Evolutionary conservation across 2,113 vertebrate genomes (phyloP).

Genomic region (Myxocyprinus asiaticus): DNA sequence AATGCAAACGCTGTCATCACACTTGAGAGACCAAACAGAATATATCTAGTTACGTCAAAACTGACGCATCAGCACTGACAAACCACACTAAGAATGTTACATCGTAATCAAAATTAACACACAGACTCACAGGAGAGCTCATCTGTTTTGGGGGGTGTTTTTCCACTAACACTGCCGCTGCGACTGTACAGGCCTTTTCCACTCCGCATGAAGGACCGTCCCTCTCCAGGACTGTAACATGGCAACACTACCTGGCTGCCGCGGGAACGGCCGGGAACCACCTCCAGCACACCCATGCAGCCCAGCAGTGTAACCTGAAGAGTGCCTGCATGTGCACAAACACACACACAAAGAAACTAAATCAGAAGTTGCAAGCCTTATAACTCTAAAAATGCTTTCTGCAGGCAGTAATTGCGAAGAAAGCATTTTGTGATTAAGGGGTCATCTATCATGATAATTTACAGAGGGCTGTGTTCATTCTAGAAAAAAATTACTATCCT

Average conservation of each 20-base stretch:
- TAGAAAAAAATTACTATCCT: too few species aligned
- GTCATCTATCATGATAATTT: too few species aligned
- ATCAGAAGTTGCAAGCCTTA: too few species aligned
- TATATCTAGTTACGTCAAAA: too few species aligned
- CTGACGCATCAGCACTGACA: neutral
- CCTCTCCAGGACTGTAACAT: constrained; percentile 78
- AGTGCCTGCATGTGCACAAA: constrained; percentile 71
- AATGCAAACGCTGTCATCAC: too few species aligned
- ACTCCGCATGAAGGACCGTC: constrained; percentile 81
- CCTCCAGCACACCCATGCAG: constrained; percentile 81
- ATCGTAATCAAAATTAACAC: neutral
- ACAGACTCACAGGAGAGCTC: constrained; percentile 73
- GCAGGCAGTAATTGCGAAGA: too few species aligned
- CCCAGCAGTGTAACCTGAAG: constrained; percentile 85
- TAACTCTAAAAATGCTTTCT: too few species aligned
- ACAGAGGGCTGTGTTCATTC: too few species aligned
- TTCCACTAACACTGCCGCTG: constrained; percentile 84
- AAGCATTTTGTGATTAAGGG: too few species aligned
- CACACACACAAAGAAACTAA: neutral
- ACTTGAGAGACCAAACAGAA: too few species aligned
- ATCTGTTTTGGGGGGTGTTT: constrained; percentile 79
- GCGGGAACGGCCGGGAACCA: constrained; percentile 78
- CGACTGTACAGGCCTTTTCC: constrained; percentile 82
- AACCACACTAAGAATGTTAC: neutral
- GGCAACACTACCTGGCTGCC: constrained; percentile 68